phyloP scores from a whole-genome alignment of 2,888 invertebrate genomes.

The Notocelia uddmanniana region DNA sequence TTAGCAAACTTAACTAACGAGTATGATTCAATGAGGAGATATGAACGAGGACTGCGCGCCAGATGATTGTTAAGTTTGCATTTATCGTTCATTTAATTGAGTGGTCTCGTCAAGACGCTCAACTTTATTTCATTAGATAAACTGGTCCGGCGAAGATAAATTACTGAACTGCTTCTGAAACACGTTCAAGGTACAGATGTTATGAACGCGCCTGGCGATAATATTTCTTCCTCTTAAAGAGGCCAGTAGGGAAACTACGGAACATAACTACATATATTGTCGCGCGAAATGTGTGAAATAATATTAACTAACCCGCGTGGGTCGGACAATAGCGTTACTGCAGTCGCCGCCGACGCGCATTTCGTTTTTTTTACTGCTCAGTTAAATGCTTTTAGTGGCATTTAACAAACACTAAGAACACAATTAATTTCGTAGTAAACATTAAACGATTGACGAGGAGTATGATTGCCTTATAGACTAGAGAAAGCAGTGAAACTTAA shows the following conservation, averaged over 20 bases:
- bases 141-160: slow-evolving; percentile 53
- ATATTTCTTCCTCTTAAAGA: slow-evolving; percentile 58
- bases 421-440: slow-evolving; percentile 9
- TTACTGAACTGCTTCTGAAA: slow-evolving; percentile 52
- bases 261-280: slow-evolving; percentile 63
- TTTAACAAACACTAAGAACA: slow-evolving; percentile 6
- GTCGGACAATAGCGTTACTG: too few species aligned
- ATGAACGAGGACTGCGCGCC: slow-evolving; percentile 34
- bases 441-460: not conserved
- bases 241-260: slow-evolving; percentile 59
- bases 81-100: slow-evolving; percentile 62
- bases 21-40: too few species aligned
- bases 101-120: slow-evolving; percentile 54
- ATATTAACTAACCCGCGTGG: slow-evolving; percentile 13
- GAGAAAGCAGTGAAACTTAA: slow-evolving; percentile 37
- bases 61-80: slow-evolving; percentile 60
- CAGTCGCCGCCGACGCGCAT: slow-evolving; percentile 2
- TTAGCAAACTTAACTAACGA: slow-evolving; percentile 70
- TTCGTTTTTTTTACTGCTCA: slow-evolving; percentile 5
- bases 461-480: slow-evolving; percentile 15
- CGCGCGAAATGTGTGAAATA: slow-evolving; percentile 53
- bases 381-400: slow-evolving; percentile 11
- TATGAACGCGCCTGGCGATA: slow-evolving; percentile 47
- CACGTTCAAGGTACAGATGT: slow-evolving; percentile 50
- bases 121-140: slow-evolving; percentile 52